Base-by-base conservation (phyloP, 2,113 vertebrate genomes). In the Paracanthobrama guichenoti region DNA sequence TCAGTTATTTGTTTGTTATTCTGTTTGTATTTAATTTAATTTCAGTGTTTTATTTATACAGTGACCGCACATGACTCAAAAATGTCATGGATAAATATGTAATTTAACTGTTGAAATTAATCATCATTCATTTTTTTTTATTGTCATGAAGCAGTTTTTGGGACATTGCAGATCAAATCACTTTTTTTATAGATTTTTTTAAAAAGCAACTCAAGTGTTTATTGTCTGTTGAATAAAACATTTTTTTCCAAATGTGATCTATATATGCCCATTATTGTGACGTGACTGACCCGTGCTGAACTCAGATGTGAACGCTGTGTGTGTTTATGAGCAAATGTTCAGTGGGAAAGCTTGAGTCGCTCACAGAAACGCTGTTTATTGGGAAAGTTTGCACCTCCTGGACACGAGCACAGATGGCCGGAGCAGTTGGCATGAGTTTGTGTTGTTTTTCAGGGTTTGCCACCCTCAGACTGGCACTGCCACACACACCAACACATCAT, bases 1-100 rank as follows among this genome's bases (percentile, higher is more conserved):
- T 62, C 85, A 86, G 48, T 39, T 66, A 81, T 86, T 86, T 88
- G 74, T 82, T 53, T 86, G 42, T 71, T 84, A 53, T 79, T 88
- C 60, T 90, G 86, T 92, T 69, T 82, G 88, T 94, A 93, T 94
- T 94, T 95, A 94, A 94, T 93, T 94, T 94, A 93, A 93, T 89
- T 89, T 80, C 87, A 89, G 76, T 89, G 86, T 92, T 92, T 94
- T 94, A 94, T 95, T 94, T 95, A 94, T 94, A 91, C 90, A 73
- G 89, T 92, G 91, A 92, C 89, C 91, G 91, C 93, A 94, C 93
- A 94, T 93, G 93, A 92, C 88, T 88, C 85, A 82, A 90, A 86
- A 79, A 89, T 91, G 90, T 88, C 53, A 48, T 89, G 88, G 87
- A 89, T 89, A 90, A 92, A 90, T 92, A 93, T 92, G 90, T 94